A percentile compares a stretch with the other conserved stretches of the same genome.
Evolutionary conservation across 2,888 invertebrate species (phyloP).

Genomic region (Eupithecia pulchellata): DNA sequence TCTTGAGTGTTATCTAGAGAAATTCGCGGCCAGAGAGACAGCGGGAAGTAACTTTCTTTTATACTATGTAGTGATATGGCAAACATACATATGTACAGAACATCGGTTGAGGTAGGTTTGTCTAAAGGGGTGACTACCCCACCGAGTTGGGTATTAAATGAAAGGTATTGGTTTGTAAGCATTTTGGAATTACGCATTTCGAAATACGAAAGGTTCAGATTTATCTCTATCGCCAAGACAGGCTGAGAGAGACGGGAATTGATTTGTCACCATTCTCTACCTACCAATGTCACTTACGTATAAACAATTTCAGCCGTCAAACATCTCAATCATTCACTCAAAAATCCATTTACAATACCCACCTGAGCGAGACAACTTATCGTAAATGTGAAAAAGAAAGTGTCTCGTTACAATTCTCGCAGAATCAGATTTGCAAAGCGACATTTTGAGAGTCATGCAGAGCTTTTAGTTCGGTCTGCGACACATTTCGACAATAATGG

Average conservation of each 20-base stretch:
- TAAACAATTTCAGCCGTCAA: not conserved
- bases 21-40: no score
- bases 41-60: no score
- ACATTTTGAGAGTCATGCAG: slow-evolving; percentile 38
- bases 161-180: not conserved
- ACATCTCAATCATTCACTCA: slow-evolving; percentile 6
- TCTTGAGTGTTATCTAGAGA: no score
- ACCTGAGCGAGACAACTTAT: slow-evolving; percentile 2
- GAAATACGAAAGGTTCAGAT: not conserved
- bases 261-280: not conserved
- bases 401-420: slow-evolving; percentile 30
- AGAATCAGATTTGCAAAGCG: slow-evolving; percentile 36
- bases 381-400: slow-evolving; percentile 3
- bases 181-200: not conserved
- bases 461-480: slow-evolving; percentile 39
- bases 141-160: no score
- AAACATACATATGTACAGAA: no score
- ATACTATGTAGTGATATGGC: no score
- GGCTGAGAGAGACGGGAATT: not conserved
- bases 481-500: slow-evolving; percentile 39
- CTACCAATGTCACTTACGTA: not conserved
- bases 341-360: slow-evolving; percentile 1
- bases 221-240: not conserved
- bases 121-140: no score
- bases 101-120: no score